Conservation (phyloP, 2,797 vertebrate genomes). For the Podarcis siculus region DNA sequence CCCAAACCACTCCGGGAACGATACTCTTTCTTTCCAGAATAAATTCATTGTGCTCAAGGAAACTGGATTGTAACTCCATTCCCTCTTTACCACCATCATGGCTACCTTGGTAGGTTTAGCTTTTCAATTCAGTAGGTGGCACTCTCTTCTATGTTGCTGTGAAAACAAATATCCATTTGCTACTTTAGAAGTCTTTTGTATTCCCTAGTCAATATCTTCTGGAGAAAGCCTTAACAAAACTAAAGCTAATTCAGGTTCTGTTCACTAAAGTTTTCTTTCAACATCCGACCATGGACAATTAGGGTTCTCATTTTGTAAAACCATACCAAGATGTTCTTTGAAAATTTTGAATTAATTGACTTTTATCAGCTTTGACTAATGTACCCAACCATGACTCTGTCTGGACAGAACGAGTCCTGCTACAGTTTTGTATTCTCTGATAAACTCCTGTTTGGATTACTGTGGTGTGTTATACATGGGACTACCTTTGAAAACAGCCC, state of each 20-base stretch:
- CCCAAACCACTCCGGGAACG: conserved; percentile 71
- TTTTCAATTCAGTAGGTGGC: conserved; percentile 11
- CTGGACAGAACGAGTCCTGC: not conserved
- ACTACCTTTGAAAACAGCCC: too few relatives aligned
- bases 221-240: not conserved
- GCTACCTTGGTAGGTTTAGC: not conserved
- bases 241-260: not conserved
- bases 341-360: not conserved
- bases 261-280: fast-evolving
- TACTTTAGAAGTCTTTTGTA: not conserved
- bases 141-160: fast-evolving
- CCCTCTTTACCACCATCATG: not conserved
- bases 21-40: conserved; percentile 71
- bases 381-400: not conserved
- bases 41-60: conserved; percentile 33
- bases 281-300: not conserved
- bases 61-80: conserved; percentile 49
- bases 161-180: not conserved
- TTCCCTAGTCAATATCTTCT: not conserved
- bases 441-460: not conserved
- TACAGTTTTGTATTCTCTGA: not conserved
- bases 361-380: not conserved
- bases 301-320: not conserved
- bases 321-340: not conserved
- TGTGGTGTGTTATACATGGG: not conserved